phyloP scores from a whole-genome alignment of 30 jellyfish, hydroid and myxozoan genomes.

The Hydractinia symbiolongicarpus region DNA sequence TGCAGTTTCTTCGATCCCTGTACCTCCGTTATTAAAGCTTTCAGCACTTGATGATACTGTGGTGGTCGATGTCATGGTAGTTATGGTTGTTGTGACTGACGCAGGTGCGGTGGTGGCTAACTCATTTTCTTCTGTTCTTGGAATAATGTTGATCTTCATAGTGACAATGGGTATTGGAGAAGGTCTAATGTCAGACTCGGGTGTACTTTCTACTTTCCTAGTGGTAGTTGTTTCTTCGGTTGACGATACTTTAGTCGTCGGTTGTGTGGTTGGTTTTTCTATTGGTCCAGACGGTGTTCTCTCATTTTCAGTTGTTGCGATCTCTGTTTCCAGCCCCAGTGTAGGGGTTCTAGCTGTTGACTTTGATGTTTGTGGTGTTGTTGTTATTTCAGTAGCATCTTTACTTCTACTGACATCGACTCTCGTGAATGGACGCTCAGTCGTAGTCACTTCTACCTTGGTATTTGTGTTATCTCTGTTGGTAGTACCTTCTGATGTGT shows the following conservation, averaged over 20 bases:
- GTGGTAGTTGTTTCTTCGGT: not conserved
- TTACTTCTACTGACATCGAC: not conserved
- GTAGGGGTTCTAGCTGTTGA: not conserved
- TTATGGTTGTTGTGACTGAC: not conserved
- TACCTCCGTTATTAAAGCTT: not conserved
- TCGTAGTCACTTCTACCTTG: not conserved
- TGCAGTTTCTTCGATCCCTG: not conserved
- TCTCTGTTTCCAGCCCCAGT: constrained; percentile 23
- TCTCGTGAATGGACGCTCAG: not conserved
- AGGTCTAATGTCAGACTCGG: not conserved
- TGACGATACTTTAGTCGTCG: not conserved
- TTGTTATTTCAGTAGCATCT: not conserved
- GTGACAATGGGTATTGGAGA: constrained; percentile 26
- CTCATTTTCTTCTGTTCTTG: constrained; percentile 10
- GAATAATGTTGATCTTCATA: constrained; percentile 25
- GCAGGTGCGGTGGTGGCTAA: constrained; percentile 5
- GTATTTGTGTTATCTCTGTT: constrained; percentile 6
- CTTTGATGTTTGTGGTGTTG: constrained; percentile 7
- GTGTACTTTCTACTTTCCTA: not conserved
- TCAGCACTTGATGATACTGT: not conserved
- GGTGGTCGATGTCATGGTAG: not conserved
- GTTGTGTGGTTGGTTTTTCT: constrained; percentile 1
- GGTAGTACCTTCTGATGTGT: not conserved
- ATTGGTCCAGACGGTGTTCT: not conserved
- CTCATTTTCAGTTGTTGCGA: constrained; percentile 15